A percentile compares a stretch with the other conserved stretches of the same genome.
These are phyloP conservation scores for Pyrgus malvae DNA, from an alignment of 2,888 invertebrate genomes.

Conservation along the genomic window DNA sequence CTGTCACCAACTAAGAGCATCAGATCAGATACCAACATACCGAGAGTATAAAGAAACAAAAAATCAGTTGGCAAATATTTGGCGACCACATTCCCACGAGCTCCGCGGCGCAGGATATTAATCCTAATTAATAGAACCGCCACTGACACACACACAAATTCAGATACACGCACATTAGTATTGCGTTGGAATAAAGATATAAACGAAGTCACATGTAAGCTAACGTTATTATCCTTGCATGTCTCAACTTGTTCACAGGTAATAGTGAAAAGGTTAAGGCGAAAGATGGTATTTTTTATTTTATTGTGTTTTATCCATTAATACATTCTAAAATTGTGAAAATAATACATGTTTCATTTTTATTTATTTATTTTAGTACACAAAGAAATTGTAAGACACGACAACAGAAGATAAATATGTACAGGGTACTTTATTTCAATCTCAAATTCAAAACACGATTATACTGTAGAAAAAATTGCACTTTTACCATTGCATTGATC, in stretches of 20 bases:
- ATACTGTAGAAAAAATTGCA: no score
- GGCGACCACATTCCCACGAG: slow-evolving; percentile 17
- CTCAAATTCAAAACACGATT: no score
- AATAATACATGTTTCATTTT: no score
- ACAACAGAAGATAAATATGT: no score
- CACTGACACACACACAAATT: slow-evolving; percentile 11
- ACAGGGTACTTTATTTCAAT: no score
- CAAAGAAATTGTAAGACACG: no score
- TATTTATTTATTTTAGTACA: no score
- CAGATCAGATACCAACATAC: not conserved
- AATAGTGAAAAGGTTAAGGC: not conserved
- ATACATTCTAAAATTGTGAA: no score
- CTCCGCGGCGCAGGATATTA: slow-evolving; percentile 13
- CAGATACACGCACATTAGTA: not conserved
- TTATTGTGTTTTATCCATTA: no score
- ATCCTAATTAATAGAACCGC: slow-evolving; percentile 24
- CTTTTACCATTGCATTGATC: no score
- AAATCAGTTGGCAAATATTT: slow-evolving; percentile 12
- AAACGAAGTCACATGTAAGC: not conserved
- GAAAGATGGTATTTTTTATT: no score
- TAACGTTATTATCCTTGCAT: not conserved
- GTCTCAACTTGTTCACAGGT: not conserved
- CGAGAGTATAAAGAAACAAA: slow-evolving; percentile 9
- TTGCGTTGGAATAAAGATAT: not conserved
- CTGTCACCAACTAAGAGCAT: no score